Evolutionary conservation across 2,113 vertebrate species (phyloP).

Genomic region (Phainopepla nitens): DNA sequence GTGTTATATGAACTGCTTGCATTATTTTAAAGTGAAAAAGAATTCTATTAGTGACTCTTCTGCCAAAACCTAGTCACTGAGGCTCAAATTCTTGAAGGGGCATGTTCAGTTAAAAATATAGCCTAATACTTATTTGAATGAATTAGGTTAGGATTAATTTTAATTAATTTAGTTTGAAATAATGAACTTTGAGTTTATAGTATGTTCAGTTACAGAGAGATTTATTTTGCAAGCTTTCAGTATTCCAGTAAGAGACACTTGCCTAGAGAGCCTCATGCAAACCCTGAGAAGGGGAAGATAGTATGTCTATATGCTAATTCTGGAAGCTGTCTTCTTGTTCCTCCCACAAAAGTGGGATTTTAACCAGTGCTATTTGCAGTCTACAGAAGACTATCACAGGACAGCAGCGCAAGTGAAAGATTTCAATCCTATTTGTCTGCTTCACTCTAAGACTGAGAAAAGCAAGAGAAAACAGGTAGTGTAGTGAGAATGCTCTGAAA

Average conservation of each 20-base stretch:
- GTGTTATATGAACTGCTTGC: not conserved
- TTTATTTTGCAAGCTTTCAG: not conserved
- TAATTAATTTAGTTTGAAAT: not conserved
- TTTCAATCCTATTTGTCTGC: not conserved
- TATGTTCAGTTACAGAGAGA: not conserved
- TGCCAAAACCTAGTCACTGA: not conserved
- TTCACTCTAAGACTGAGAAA: not conserved
- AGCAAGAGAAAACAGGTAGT: not conserved
- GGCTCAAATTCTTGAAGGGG: not conserved
- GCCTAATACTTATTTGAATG: not conserved
- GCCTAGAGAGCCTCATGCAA: not conserved
- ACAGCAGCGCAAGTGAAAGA: not conserved
- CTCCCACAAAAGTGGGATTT: not conserved
- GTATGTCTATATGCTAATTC: not conserved
- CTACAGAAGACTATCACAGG: not conserved
- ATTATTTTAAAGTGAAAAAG: not conserved
- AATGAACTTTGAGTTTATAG: not conserved
- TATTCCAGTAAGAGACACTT: not conserved
- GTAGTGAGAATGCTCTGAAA: not conserved
- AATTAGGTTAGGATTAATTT: not conserved
- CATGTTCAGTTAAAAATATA: not conserved
- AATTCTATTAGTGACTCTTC: not conserved
- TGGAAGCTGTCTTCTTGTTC: not conserved
- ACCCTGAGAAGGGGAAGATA: not conserved
- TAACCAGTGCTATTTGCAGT: not conserved